phyloP scores from a whole-genome alignment of 2,113 vertebrate genomes.

The Corythaeola cristata region DNA sequence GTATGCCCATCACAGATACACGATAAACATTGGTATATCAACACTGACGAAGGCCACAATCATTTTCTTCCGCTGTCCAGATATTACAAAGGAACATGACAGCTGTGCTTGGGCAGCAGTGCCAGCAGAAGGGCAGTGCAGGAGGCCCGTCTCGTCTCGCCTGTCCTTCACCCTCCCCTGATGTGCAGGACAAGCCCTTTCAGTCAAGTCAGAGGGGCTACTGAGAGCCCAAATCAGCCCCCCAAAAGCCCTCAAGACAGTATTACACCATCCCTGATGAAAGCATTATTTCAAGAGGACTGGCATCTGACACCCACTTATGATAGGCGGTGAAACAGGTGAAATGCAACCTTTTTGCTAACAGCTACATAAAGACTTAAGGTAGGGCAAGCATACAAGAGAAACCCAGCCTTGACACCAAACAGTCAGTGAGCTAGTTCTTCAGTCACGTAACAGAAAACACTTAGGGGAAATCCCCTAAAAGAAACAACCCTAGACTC shows the following conservation, averaged over 20 bases:
- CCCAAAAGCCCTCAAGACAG: background rate
- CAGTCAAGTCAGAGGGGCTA: background rate
- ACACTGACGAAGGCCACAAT: background rate
- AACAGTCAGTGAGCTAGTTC: background rate
- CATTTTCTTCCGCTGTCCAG: background rate
- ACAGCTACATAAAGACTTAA: background rate
- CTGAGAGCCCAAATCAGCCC: background rate
- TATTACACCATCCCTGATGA: background rate
- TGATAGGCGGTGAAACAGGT: rapidly evolving
- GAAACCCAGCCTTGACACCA: background rate
- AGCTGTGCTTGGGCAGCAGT: background rate
- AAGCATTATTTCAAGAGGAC: background rate
- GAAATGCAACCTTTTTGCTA: background rate
- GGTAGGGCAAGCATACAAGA: background rate
- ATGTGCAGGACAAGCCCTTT: background rate
- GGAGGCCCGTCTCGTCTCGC: background rate
- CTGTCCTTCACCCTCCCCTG: background rate
- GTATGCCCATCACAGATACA: background rate
- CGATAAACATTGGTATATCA: background rate
- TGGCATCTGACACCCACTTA: background rate
- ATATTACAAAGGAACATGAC: background rate
- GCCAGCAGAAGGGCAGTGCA: background rate
- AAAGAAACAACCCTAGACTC: background rate
- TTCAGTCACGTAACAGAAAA: background rate
- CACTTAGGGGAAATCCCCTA: background rate